Base-by-base conservation (phyloP, 1,140 invertebrate species). In the Ips typographus region DNA sequence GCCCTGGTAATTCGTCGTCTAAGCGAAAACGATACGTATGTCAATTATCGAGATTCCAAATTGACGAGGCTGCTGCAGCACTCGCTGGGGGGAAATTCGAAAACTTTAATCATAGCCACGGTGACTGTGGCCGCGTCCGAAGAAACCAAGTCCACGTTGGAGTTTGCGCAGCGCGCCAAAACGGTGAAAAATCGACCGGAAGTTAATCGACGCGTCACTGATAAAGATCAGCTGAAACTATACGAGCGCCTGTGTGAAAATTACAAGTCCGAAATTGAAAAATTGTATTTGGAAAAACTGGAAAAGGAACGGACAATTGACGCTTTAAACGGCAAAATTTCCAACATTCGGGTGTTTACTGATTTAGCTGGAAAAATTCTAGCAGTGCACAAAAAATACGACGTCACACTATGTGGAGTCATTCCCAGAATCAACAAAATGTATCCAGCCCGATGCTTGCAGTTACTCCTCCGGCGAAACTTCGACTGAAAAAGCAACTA, bases 31-130 rank as follows among this genome's bases (percentile, higher is more conserved):
- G 61, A 73, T 58, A 65, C 55, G 60, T 87, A 82, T 77, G 83
- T 92, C 1, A 93, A 87, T 73, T 95, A 90, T 78, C 85, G 94
- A 8, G 91, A 95, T 71, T 94, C 91, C 42, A 95, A 94, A 79
- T 81, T 95, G 2, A 96, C 94, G 0, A 84, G 93, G 53, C 87
- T 96, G 38, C 79, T 96, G 2, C 89, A 94, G 77, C 87, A 89
- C 64, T 94, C 94, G 0, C 80, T 97, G 3, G 92, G 93, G 43
- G 94, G 94, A 0, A 96, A 96, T 82, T 89, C 93, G 0, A 89
- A 90, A 76, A 95, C 94, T 0, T 85, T 89, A n/a, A 92, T 97
- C 58, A 92, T 97, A 44, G 93, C 91, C 72, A 89, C 90, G 0
- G 84, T 94, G 2, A 94, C 91, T 0, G 89, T 91, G 0, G 88